Conservation (phyloP, 2,797 vertebrate species). For the Typhlichthys eigenmanni region DNA sequence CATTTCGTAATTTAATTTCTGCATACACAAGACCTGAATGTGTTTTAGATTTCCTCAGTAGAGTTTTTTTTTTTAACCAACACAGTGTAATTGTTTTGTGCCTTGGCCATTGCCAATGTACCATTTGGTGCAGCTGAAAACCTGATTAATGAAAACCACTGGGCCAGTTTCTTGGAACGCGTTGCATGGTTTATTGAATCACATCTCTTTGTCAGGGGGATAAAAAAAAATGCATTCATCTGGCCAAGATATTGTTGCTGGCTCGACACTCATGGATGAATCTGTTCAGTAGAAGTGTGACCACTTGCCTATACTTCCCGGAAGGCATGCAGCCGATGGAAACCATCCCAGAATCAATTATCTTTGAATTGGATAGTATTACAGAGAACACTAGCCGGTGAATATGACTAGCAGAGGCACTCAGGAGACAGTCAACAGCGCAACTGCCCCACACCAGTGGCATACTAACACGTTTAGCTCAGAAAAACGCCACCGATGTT, state of each 20-base stretch:
- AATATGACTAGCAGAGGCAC: conserved; percentile 29
- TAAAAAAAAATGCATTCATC: conserved; percentile 29
- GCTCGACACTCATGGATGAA: conserved; percentile 22
- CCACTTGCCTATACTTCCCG: conserved; percentile 43
- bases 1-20: too few species aligned
- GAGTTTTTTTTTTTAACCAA: conserved; percentile 10
- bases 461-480: conserved; percentile 47
- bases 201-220: conserved; percentile 25
- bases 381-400: conserved; percentile 34
- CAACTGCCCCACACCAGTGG: background rate
- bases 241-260: conserved; percentile 36
- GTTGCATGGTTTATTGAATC: conserved; percentile 41
- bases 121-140: conserved; percentile 31
- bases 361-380: conserved; percentile 56
- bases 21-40: too few species aligned
- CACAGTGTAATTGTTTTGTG: conserved; percentile 22
- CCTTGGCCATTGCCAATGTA: conserved; percentile 23
- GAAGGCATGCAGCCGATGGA: conserved; percentile 51
- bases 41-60: conserved; percentile 11
- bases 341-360: conserved; percentile 63
- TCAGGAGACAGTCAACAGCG: conserved; percentile 37
- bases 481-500: conserved; percentile 30
- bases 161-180: conserved; percentile 13
- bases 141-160: conserved; percentile 22
- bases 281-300: conserved; percentile 35